Evolutionary conservation across 1,140 invertebrate species (phyloP), one percentile per base, ranked within the genome.

Genomic region (Eciton burchellii): DNA sequence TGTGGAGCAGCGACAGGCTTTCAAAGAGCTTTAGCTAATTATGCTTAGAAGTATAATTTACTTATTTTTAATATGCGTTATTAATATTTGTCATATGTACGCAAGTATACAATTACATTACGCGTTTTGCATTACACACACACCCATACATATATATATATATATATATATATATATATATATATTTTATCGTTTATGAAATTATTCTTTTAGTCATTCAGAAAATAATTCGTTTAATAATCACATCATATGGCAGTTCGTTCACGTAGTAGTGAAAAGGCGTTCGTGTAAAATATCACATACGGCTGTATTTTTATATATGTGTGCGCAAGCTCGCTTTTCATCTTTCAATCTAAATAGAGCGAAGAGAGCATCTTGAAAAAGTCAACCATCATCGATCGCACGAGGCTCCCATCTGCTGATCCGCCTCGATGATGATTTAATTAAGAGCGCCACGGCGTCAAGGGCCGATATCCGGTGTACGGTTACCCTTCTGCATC

Each of bases 401-500:
- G 52, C n/a, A n/a, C 19, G 19, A 35, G 6, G 35, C 35, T 35
- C 82, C 45, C 57, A 41, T 26, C 45, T 47, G 26, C 52, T 60
- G 68, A 84, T 81, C 62, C 26, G 9, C 5, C 3, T 57, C 24
- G 45, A 12, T n/a, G 52, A 84, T 81, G 83, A 86, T 84, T 86
- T 82, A 84, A 86, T 84, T 86, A 86, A 43, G 54, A 41, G 81
- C 74, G 81, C 81, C 79, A 71, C 81, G 57, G 62, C 54, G 56
- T 73, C 82, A 66, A 60, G 49, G 82, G 66, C 47, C 29, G 29
- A n/a, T 41, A 29, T 26, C 0, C 24, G 70, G 74, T 86, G 45
- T 82, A 84, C 68, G 56, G 76, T 81, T 86, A 82, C 82, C 2
- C 41, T 54, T 71, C 26, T 54, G 26, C 54, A 60, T 45, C 29